phyloP scores from a whole-genome alignment of 2,113 vertebrate genomes.

The Gila orcuttii region DNA sequence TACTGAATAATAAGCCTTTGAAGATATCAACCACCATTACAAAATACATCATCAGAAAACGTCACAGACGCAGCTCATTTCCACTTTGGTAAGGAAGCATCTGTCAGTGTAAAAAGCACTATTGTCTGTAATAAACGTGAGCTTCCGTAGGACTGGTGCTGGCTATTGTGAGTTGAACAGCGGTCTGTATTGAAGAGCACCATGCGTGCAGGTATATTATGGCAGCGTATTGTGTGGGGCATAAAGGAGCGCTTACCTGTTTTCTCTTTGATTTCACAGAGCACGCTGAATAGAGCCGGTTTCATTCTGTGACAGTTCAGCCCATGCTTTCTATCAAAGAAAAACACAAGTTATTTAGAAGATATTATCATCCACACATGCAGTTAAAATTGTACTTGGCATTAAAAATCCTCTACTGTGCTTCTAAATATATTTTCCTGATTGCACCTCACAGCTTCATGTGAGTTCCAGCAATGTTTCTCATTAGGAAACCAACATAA shows the following conservation, averaged over 20 bases:
- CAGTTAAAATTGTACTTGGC: not conserved
- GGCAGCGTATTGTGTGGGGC: not conserved
- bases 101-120: not conserved
- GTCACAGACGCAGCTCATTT: not conserved
- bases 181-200: not conserved
- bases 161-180: constrained; percentile 9
- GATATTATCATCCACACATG: not conserved
- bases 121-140: not conserved
- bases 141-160: constrained; percentile 10
- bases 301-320: constrained; percentile 90
- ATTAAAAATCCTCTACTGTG: not conserved
- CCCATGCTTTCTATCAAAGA: constrained; percentile 82
- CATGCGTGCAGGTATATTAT: constrained; percentile 4
- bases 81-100: constrained; percentile 8
- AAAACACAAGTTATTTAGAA: constrained; percentile 50
- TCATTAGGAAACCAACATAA: not conserved
- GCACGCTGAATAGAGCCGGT: constrained; percentile 86
- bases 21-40: not conserved
- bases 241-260: constrained; percentile 77
- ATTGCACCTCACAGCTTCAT: not conserved
- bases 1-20: not conserved
- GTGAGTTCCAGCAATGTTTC: not conserved
- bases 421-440: not conserved
- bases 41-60: not conserved
- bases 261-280: constrained; percentile 90